Conservation (phyloP, 2,113 vertebrate species). For the Ancistrus triradiatus region DNA sequence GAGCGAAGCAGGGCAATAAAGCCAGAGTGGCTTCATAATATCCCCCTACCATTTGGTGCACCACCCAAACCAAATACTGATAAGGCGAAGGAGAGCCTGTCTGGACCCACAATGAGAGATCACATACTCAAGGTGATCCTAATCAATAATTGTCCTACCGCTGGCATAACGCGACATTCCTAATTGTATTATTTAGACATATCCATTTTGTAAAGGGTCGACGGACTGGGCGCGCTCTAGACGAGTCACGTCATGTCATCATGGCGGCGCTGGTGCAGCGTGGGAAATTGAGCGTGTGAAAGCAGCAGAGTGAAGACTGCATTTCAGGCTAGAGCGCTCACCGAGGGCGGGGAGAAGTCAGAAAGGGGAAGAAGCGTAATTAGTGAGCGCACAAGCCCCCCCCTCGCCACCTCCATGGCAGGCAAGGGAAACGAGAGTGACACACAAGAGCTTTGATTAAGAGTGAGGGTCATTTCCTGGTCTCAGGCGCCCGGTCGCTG, state of each 20-base stretch:
- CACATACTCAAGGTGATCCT: slow-evolving; percentile 13
- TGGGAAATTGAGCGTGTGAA: slow-evolving; percentile 78
- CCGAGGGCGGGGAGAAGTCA: slow-evolving; percentile 63
- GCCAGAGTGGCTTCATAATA: slow-evolving; percentile 40
- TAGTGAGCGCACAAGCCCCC: slow-evolving; percentile 30
- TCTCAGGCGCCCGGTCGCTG: slow-evolving; percentile 22
- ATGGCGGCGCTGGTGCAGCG: slow-evolving; percentile 47
- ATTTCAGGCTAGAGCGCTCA: slow-evolving; percentile 71
- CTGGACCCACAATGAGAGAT: slow-evolving; percentile 41
- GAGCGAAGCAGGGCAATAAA: slow-evolving; percentile 59
- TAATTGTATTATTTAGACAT: no score
- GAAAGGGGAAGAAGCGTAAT: slow-evolving; percentile 66
- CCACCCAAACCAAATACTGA: slow-evolving; percentile 62
- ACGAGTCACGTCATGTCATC: no score
- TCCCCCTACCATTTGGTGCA: slow-evolving; percentile 42
- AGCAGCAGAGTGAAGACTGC: slow-evolving; percentile 51
- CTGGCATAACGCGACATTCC: no score
- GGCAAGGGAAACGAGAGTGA: slow-evolving; percentile 53
- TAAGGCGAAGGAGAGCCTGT: slow-evolving; percentile 55
- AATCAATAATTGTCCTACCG: no score
- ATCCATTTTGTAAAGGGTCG: no score
- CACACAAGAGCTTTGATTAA: slow-evolving; percentile 62
- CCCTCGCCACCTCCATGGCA: slow-evolving; percentile 29
- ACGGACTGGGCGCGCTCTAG: no score
- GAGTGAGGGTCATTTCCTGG: slow-evolving; percentile 69